phyloP scores from a whole-genome alignment of 1,140 invertebrate genomes.

The Tetragnatha versicolor region DNA sequence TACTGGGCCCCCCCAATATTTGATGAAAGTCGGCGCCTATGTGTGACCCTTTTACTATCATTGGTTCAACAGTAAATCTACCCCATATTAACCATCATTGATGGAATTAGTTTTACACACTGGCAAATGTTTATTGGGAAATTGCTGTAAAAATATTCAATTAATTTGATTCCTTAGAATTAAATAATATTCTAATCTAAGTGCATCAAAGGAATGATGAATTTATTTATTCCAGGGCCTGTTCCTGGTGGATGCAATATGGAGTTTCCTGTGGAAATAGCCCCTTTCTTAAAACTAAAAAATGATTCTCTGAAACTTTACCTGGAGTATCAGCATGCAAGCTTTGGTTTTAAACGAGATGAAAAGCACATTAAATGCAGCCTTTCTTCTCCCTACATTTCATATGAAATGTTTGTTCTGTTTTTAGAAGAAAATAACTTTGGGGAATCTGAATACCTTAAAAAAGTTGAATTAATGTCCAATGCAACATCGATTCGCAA shows the following conservation, averaged over 20 bases:
- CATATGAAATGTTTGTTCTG: slow-evolving; percentile 31
- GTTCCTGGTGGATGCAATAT: slow-evolving; percentile 41
- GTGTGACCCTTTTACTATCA: no score
- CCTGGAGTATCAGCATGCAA: slow-evolving; percentile 43
- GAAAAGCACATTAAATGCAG: neutral
- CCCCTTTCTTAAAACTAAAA: slow-evolving; percentile 31
- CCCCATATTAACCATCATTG: no score
- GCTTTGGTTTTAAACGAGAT: slow-evolving; percentile 30
- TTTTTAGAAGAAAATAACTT: slow-evolving; percentile 38
- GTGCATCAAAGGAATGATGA: neutral
- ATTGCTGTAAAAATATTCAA: no score
- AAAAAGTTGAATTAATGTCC: slow-evolving; percentile 25
- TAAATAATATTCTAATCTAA: neutral
- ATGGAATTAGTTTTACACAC: no score
- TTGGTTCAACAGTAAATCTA: no score
- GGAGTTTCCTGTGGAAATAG: slow-evolving; percentile 41
- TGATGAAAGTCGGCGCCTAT: no score
- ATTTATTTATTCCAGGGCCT: slow-evolving; percentile 1
- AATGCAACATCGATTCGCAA: slow-evolving; percentile 19
- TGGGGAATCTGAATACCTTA: slow-evolving; percentile 35
- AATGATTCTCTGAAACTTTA: neutral
- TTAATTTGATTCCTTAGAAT: no score
- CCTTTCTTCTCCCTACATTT: neutral
- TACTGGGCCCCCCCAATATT: no score
- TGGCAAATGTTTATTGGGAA: no score